Conservation (phyloP, 1,140 invertebrate genomes). For the Pomphorhynchus laevis region DNA sequence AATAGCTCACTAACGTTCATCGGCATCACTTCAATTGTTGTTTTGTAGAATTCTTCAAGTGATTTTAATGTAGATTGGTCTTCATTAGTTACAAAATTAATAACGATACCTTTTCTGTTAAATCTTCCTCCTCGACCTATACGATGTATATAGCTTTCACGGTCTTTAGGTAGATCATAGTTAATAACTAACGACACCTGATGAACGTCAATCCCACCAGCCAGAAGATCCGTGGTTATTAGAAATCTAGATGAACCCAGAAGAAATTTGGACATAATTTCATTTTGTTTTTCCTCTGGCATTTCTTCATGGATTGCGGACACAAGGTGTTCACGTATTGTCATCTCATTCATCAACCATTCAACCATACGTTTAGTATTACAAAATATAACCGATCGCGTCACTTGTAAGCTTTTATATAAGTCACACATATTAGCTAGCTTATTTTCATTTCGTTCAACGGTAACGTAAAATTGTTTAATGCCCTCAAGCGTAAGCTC, state of each 20-base stretch:
- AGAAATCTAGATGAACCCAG: not conserved
- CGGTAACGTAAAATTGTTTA: not conserved
- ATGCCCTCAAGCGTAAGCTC: not conserved
- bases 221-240: not conserved
- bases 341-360: not conserved
- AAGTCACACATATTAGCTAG: not conserved
- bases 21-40: constrained; percentile 91
- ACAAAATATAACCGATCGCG: not conserved
- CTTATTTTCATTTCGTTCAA: not conserved
- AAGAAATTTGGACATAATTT: not conserved
- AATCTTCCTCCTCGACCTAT: constrained; percentile 64
- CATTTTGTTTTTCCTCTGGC: not conserved
- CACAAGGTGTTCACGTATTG: not conserved
- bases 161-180: constrained; percentile 41
- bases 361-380: not conserved
- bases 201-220: constrained; percentile 42
- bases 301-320: not conserved
- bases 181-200: constrained; percentile 71
- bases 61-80: constrained; percentile 65
- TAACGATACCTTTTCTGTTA: constrained; percentile 71
- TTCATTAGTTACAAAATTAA: constrained; percentile 82
- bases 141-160: constrained; percentile 60
- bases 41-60: constrained; percentile 91
- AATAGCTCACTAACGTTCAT: constrained; percentile 86
- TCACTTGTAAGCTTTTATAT: not conserved